Base-by-base conservation (phyloP, 2,113 vertebrate genomes). In the Cinclus mexicanus region DNA sequence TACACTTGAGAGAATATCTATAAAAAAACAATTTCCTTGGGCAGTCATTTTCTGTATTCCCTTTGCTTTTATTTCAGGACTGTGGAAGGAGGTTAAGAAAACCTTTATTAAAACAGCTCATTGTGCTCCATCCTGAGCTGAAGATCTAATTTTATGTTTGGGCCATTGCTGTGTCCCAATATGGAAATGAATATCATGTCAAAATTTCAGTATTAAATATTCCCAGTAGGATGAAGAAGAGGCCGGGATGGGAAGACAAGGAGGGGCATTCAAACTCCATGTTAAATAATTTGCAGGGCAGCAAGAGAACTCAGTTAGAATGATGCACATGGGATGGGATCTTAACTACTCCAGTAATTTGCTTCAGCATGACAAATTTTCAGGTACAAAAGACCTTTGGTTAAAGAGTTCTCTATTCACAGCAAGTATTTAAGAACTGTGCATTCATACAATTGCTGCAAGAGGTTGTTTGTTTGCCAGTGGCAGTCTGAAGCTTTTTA, bases 21-120 rank as follows among this genome's bases (percentile, higher is more conserved):
- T 89, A 90, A 96, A 95, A 95, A 95, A 94, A 1, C 89, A 90
- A 93, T 89, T 96, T 86, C 84, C 87, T 79, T 83, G 59, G 78
- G 67, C 37, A 88, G 79, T 94, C 68, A 72, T 83, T 93, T 91
- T 79, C 91, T 74, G 59, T 74, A 77, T 94, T 93, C 83, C 87
- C 83, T 72, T 68, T 78, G 82, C 59, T 94, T 70, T 92, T 86
- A 91, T 70, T 97, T 94, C 75, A 95, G 89, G 80, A 78, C 81
- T 11, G 61, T 88, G 82, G 82, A 79, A 94, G 87, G 94, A 83
- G 60, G 92, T 49, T 83, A 93, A 91, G 83, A 87, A 94, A 94
- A n/a, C 24, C 56, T 70, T 87, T 93, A 89, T 90, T 93, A 90
- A 83, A 96, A 86, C 76, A 94, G 90, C 90, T 94, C 61, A 6